Conservation (phyloP, 2,888 invertebrate genomes). For the Hirtodrosophila confusa region DNA sequence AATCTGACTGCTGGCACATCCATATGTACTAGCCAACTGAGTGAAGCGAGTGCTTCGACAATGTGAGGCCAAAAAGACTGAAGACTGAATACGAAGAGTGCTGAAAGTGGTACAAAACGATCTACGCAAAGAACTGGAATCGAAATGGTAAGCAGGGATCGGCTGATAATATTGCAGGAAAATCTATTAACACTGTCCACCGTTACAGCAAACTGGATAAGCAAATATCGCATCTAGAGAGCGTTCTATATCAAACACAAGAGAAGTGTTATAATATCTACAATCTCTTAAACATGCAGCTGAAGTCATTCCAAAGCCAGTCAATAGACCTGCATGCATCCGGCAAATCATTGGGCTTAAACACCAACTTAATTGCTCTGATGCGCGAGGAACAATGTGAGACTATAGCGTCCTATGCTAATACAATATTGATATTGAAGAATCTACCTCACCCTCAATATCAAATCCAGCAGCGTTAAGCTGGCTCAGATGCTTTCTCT, state of each 20-base stretch:
- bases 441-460: conserved; percentile 86
- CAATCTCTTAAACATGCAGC: conserved; percentile 15
- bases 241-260: conserved; percentile 81
- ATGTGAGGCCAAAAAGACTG: conserved; percentile 84
- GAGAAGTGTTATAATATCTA: conserved; percentile 31
- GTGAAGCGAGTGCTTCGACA: conserved; percentile 87
- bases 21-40: conserved; percentile 86
- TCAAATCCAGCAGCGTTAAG: conserved; percentile 86
- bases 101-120: conserved; percentile 84
- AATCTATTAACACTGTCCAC: neutral
- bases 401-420: conserved; percentile 74
- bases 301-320: conserved; percentile 31
- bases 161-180: too few species aligned
- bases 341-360: conserved; percentile 35
- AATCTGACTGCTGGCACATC: conserved; percentile 86
- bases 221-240: conserved; percentile 79
- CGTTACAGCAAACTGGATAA: conserved; percentile 75
- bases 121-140: conserved; percentile 78
- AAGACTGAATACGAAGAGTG: conserved; percentile 82
- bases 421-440: conserved; percentile 82
- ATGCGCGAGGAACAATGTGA: conserved; percentile 66
- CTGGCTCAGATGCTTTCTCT: conserved; percentile 82
- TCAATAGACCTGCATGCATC: conserved; percentile 29
- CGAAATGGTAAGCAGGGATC: conserved; percentile 66
- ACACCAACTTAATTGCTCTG: conserved; percentile 51